phyloP scores from a whole-genome alignment of 2,113 vertebrate genomes.

The Athene noctua region DNA sequence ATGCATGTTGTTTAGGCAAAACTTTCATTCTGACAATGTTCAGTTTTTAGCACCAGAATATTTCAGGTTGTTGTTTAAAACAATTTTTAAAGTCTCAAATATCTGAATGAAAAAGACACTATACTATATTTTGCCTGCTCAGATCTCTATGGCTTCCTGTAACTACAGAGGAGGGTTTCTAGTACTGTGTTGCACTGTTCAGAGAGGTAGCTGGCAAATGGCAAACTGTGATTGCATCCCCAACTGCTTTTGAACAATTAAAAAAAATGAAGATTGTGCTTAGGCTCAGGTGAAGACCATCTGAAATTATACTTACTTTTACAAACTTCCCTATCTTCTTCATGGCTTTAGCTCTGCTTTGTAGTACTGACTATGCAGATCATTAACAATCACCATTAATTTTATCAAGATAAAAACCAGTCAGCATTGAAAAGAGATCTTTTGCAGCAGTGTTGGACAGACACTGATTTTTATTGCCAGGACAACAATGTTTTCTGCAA shows the following conservation, averaged over 20 bases:
- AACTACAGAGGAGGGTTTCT: neutral
- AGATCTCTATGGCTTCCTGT: neutral
- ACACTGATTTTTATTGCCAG: neutral
- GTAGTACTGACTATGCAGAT: neutral
- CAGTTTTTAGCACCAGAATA: fast-evolving
- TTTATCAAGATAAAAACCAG: neutral
- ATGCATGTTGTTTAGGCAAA: neutral
- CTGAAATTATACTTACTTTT: neutral
- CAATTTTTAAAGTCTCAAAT: neutral
- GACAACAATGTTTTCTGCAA: neutral
- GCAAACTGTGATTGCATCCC: neutral
- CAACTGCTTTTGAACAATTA: neutral
- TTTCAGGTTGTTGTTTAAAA: neutral
- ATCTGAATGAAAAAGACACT: neutral
- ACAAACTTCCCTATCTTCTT: neutral
- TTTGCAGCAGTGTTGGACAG: neutral
- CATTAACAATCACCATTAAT: neutral
- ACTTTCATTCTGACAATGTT: neutral
- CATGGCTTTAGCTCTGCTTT: neutral
- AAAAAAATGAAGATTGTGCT: fast-evolving
- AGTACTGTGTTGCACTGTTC: neutral
- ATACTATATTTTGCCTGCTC: neutral
- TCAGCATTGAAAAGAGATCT: neutral
- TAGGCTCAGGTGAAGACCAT: neutral
- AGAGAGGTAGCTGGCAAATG: neutral